Conservation (phyloP, 2,113 vertebrate genomes). For the Edolisoma coerulescens region DNA sequence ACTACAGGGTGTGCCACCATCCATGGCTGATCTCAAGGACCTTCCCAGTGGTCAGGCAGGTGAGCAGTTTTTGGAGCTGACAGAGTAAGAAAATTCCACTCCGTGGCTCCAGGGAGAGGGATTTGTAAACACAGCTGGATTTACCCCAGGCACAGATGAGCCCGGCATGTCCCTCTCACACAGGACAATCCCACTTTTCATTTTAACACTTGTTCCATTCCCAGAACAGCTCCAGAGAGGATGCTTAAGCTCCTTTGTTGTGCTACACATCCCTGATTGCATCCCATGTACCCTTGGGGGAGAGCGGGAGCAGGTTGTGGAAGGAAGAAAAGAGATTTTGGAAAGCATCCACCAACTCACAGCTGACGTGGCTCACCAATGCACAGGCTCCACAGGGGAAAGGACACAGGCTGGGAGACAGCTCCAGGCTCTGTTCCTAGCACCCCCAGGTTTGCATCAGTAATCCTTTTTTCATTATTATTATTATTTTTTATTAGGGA, state of each 20-base stretch:
- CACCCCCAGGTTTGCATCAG: background rate
- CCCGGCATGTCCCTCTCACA: background rate
- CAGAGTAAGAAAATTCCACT: background rate
- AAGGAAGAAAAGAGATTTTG: background rate
- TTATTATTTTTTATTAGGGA: background rate
- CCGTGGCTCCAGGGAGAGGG: background rate
- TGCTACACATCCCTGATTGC: background rate
- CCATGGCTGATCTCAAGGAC: background rate
- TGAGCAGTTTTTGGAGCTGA: background rate
- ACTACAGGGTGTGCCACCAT: background rate
- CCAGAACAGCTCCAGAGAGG: background rate
- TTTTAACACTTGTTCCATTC: background rate
- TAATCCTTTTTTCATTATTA: background rate
- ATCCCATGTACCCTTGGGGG: background rate
- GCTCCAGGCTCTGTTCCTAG: background rate
- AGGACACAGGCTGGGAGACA: background rate
- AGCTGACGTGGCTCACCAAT: background rate
- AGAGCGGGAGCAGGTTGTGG: background rate
- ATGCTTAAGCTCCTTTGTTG: background rate
- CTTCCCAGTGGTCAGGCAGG: background rate
- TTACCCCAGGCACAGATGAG: background rate
- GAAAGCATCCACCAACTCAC: background rate
- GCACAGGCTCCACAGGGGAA: background rate
- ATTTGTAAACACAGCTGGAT: background rate
- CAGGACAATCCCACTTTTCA: background rate